Base-by-base conservation (phyloP, 2,113 vertebrate species). In the Egretta garzetta region DNA sequence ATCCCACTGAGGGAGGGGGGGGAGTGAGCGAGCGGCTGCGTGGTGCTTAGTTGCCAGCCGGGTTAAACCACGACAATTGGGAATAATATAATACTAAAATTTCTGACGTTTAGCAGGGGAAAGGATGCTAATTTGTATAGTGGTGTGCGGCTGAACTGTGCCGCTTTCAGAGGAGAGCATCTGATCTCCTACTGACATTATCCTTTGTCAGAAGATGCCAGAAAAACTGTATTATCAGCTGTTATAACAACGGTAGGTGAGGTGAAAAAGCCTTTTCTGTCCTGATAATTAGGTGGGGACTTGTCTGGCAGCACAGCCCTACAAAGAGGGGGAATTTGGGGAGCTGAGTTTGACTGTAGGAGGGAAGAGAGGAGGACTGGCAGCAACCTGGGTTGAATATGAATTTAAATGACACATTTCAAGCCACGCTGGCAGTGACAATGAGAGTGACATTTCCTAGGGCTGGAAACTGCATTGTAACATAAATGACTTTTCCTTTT, bases 121-220 rank as follows among this genome's bases (percentile, higher is more conserved):
- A 88, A 72, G 37, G 64, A 39, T 32, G 64, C 33, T 53, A 18
- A 82, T 82, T 71, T 72, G 43, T 66, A 23, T 6, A 20, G 58
- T 2, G 1, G 19, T 27, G 28, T 6, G 1, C 6, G 8, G 50
- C 71, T 1, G 4, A 71, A 15, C 63, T 26, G 33, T 32, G 64
- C 72, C 0, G 8, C 71, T 71, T 71, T 50, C 62, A 15, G 77
- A 71, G 56, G 32, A 63, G 37, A 19, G 33, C 1, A 1, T 64
- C 33, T 58, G 56, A 12, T 71, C 63, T 84, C 56, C 80, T 50
- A 6, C 63, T 5, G 85, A 53, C 58, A 35, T 19, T 18, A n/a
- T 76, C 71, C 58, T 66, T 64, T 58, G 64, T 59, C 28, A 27
- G 56, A 59, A 83, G 72, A 27, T 59, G 50, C 30, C 27, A n/a